Percentiles rank a stretch among this genome's conserved stretches.
These are phyloP conservation scores for Phaenicophaeus curvirostris DNA, from an alignment of 2,797 vertebrate genomes.

Conservation along the genomic window DNA sequence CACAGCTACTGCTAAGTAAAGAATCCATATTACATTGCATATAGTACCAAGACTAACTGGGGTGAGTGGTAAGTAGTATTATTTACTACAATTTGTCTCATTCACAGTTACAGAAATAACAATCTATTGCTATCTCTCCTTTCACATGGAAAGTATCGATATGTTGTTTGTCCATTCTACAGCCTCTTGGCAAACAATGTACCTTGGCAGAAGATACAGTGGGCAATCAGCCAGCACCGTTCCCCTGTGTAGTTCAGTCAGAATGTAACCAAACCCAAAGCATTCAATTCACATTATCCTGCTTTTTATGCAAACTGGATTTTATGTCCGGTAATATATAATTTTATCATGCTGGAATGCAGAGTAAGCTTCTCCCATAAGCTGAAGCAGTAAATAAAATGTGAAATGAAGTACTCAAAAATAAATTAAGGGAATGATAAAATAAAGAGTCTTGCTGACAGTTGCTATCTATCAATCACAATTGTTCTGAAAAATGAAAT, in stretches of 20 bases:
- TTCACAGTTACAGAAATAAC: conserved; percentile 26
- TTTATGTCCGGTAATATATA: conserved; percentile 50
- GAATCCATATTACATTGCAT: not conserved
- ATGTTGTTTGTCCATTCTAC: conserved; percentile 35
- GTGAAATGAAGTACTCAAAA: conserved; percentile 50
- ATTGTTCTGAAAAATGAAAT: conserved; percentile 55
- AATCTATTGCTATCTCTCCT: not conserved
- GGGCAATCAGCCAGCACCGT: conserved; percentile 32
- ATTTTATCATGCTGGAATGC: conserved; percentile 34
- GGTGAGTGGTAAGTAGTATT: not conserved
- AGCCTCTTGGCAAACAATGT: conserved; percentile 8
- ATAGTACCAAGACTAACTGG: conserved; percentile 10
- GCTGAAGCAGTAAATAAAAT: conserved; percentile 52
- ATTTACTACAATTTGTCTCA: conserved; percentile 27
- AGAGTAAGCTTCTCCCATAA: conserved; percentile 37
- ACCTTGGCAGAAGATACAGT: conserved; percentile 11
- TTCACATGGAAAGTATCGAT: not conserved
- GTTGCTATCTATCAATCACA: conserved; percentile 23
- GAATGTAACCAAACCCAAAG: conserved; percentile 30
- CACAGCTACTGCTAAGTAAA: conserved; percentile 30
- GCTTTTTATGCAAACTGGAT: conserved; percentile 18
- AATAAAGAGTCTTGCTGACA: conserved; percentile 43
- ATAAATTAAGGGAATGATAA: conserved; percentile 58
- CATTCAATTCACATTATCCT: conserved; percentile 52
- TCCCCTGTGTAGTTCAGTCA: conserved; percentile 18